phyloP scores from a whole-genome alignment of 1,140 invertebrate species.

The Dendrolimus punctatus region DNA sequence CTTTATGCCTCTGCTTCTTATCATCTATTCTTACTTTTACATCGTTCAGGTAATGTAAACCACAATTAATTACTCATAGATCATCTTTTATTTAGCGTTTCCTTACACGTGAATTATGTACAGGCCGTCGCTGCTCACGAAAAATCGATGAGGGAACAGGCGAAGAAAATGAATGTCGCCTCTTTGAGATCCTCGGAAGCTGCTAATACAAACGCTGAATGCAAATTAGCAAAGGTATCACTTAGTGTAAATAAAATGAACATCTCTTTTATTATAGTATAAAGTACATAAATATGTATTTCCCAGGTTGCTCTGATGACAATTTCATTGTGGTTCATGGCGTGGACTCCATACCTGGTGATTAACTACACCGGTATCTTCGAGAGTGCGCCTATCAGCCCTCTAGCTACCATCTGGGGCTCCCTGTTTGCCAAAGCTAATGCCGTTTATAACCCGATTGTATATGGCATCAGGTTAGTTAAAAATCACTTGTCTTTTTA shows the following conservation, averaged over 20 bases:
- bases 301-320: constrained; percentile 80
- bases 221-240: constrained; percentile 75
- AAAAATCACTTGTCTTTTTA: too few species aligned
- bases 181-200: constrained; percentile 76
- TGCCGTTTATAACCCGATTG: constrained; percentile 79
- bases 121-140: constrained; percentile 80
- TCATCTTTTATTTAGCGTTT: too few species aligned
- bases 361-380: constrained; percentile 82
- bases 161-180: constrained; percentile 82
- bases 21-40: constrained; percentile 82
- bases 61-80: too few species aligned
- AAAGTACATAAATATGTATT: constrained; percentile 4
- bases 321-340: constrained; percentile 83
- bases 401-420: constrained; percentile 78
- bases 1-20: constrained; percentile 76
- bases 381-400: constrained; percentile 74
- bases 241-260: too few species aligned
- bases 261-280: background rate
- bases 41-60: constrained; percentile 74
- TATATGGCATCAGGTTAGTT: constrained; percentile 75
- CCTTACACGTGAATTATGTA: too few species aligned
- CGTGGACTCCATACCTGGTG: constrained; percentile 83
- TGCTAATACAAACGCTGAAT: constrained; percentile 75
- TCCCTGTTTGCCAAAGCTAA: constrained; percentile 80
- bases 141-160: constrained; percentile 80